phyloP scores from a whole-genome alignment of 2,113 vertebrate species.

The Fulica atra region DNA sequence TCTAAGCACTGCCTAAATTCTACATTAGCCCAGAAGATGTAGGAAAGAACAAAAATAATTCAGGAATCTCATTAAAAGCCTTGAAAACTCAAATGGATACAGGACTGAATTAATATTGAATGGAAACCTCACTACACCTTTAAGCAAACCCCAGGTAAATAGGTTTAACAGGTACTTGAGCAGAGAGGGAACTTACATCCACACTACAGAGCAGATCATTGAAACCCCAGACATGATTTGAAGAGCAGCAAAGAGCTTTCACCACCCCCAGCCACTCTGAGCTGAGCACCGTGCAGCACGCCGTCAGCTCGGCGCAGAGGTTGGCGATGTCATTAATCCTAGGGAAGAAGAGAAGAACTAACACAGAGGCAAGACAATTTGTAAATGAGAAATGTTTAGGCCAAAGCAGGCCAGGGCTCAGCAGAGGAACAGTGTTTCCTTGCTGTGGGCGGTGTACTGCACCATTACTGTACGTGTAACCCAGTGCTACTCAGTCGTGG shows the following conservation, averaged over 20 bases:
- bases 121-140: not conserved
- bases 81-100: not conserved
- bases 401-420: not conserved
- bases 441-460: not conserved
- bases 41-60: not conserved
- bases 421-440: not conserved
- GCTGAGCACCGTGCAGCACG: slow-evolving; percentile 76
- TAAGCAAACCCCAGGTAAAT: accelerated
- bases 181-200: slow-evolving; percentile 64
- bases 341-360: not conserved
- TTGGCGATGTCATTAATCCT: slow-evolving; percentile 77
- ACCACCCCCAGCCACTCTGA: slow-evolving; percentile 74
- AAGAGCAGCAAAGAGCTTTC: slow-evolving; percentile 80
- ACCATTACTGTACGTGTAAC: accelerated
- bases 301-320: slow-evolving; percentile 72
- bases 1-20: not conserved
- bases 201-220: slow-evolving; percentile 79
- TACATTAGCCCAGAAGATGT: not conserved
- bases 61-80: not conserved
- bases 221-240: slow-evolving; percentile 79
- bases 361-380: not conserved
- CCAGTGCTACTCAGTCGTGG: accelerated
- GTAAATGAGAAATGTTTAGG: not conserved
- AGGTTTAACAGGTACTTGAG: not conserved
- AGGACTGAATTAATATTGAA: too few species aligned